Evolutionary conservation across 2,113 vertebrate species (phyloP).

Genomic region (Tiliqua scincoides): DNA sequence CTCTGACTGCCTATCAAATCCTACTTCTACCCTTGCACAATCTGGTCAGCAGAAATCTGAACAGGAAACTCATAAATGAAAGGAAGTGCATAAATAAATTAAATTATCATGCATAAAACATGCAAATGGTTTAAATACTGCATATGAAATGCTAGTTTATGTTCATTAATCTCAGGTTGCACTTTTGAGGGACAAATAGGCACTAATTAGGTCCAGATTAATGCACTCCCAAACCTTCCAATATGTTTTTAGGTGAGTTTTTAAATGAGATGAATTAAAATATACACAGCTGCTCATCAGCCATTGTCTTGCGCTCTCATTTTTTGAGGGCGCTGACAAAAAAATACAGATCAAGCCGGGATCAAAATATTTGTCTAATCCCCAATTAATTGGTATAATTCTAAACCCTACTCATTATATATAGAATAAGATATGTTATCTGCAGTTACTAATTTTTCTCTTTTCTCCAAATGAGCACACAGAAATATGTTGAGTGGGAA

Average conservation of each 20-base stretch:
- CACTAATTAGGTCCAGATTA: slow-evolving; percentile 78
- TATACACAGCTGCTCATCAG: slow-evolving; percentile 72
- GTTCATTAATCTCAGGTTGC: slow-evolving; percentile 80
- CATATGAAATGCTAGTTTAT: slow-evolving; percentile 80
- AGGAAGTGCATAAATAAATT: slow-evolving; percentile 82
- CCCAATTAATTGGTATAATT: not conserved
- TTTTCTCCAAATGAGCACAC: not conserved
- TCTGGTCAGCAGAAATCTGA: slow-evolving; percentile 72
- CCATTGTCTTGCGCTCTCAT: slow-evolving; percentile 19
- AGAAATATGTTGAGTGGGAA: not conserved
- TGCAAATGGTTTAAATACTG: slow-evolving; percentile 81
- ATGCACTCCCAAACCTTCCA: slow-evolving; percentile 78
- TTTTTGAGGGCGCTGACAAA: not conserved
- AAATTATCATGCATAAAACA: slow-evolving; percentile 83
- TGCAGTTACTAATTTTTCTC: not conserved
- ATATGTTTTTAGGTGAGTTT: slow-evolving; percentile 73
- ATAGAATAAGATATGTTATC: not conserved
- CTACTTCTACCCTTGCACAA: slow-evolving; percentile 59
- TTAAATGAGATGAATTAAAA: slow-evolving; percentile 75
- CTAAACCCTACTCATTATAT: not conserved
- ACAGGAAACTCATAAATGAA: slow-evolving; percentile 80
- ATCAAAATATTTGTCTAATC: not conserved
- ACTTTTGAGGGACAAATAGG: slow-evolving; percentile 76
- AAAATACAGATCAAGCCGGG: not conserved
- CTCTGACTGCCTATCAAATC: slow-evolving; percentile 60